Percentiles rank a stretch among this genome's conserved stretches.
Conservation (phyloP, 2,113 vertebrate species). For the Pseudorasbora parva region DNA sequence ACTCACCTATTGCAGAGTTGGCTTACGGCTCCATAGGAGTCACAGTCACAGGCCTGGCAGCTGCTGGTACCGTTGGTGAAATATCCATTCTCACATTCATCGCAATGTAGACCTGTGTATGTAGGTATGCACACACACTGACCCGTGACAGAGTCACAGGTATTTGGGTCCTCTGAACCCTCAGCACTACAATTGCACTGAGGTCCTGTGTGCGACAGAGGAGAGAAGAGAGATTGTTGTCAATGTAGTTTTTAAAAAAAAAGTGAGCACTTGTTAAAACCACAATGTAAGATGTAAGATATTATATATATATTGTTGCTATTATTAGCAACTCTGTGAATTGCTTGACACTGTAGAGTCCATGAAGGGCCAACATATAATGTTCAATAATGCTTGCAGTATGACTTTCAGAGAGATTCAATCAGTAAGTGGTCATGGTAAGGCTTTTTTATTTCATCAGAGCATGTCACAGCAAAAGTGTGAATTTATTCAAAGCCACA, state of each 20-base stretch:
- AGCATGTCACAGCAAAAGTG: background rate
- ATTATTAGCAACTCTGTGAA: background rate
- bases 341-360: background rate
- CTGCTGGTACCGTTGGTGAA: slow-evolving; percentile 75
- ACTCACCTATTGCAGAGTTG: slow-evolving; percentile 76
- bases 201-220: slow-evolving; percentile 43
- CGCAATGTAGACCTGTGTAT: slow-evolving; percentile 73
- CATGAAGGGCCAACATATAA: background rate
- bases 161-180: slow-evolving; percentile 68
- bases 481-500: slow-evolving; percentile 32
- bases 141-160: slow-evolving; percentile 70
- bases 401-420: background rate
- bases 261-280: background rate
- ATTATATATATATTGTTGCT: background rate
- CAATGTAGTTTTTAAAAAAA: background rate
- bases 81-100: slow-evolving; percentile 73
- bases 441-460: background rate
- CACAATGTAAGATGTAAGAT: background rate
- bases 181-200: slow-evolving; percentile 76
- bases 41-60: slow-evolving; percentile 75
- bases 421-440: background rate
- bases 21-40: slow-evolving; percentile 72
- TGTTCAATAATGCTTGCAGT: background rate
- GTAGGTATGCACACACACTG: slow-evolving; percentile 72
- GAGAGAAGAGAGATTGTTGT: background rate